These are phyloP conservation scores for Eubasilissa regina DNA, from an alignment of 1,140 invertebrate species.

Conservation along the genomic window DNA sequence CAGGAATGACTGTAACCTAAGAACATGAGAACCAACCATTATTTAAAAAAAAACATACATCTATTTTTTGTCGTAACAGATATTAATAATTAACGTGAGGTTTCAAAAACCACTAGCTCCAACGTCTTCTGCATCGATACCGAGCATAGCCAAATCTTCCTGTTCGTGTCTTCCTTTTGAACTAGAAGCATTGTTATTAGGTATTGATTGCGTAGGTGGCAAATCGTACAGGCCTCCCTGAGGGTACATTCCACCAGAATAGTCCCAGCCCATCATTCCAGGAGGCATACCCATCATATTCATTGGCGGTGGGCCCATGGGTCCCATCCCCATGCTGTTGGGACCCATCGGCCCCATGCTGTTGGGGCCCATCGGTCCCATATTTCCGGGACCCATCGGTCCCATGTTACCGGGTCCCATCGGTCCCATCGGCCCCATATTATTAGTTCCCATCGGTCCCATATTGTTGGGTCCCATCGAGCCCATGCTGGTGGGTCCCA, in stretches of 20 bases:
- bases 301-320: slow-evolving; percentile 61
- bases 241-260: slow-evolving; percentile 47
- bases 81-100: too few relatives aligned
- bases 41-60: too few relatives aligned
- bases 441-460: not conserved
- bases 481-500: slow-evolving; percentile 27
- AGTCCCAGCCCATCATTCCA: slow-evolving; percentile 67
- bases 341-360: slow-evolving; percentile 33
- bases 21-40: too few relatives aligned
- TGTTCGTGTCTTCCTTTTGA: slow-evolving; percentile 67
- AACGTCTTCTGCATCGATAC: slow-evolving; percentile 80
- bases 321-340: slow-evolving; percentile 24
- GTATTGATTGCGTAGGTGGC: not conserved
- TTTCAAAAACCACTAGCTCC: slow-evolving; percentile 68
- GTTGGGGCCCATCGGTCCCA: slow-evolving; percentile 31
- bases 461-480: slow-evolving; percentile 30
- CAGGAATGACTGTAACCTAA: too few relatives aligned
- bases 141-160: slow-evolving; percentile 80
- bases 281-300: slow-evolving; percentile 67
- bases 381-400: slow-evolving; percentile 27
- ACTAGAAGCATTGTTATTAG: not conserved
- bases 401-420: slow-evolving; percentile 5
- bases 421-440: slow-evolving; percentile 30
- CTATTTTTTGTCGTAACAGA: too few relatives aligned
- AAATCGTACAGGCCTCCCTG: slow-evolving; percentile 52